Conservation (phyloP, 2,113 vertebrate genomes). For the Salvelinus namaycush region DNA sequence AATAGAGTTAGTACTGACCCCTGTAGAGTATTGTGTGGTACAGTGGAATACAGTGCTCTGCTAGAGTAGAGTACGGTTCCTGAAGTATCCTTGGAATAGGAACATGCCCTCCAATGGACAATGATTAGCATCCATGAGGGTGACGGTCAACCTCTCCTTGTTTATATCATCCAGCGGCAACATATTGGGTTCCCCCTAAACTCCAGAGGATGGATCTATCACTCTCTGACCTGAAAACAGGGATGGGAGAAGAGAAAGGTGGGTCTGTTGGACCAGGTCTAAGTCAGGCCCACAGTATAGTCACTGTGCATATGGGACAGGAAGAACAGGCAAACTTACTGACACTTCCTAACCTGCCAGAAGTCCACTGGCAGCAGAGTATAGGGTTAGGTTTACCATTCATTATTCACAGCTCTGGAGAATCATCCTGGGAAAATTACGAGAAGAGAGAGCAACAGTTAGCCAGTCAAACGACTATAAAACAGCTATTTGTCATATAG, state of each 20-base stretch:
- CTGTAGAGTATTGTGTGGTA: no score
- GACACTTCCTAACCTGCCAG: conserved; percentile 85
- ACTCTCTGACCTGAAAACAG: conserved; percentile 77
- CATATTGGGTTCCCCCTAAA: conserved; percentile 78
- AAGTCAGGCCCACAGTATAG: conserved; percentile 85
- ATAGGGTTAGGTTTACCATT: conserved; percentile 81
- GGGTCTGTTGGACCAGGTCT: conserved; percentile 84
- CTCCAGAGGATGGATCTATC: conserved; percentile 89
- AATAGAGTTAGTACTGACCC: no score
- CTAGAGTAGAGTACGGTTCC: conserved; percentile 92
- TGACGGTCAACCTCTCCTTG: conserved; percentile 84
- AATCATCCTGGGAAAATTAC: not conserved
- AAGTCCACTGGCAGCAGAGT: conserved; percentile 92
- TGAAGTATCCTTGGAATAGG: conserved; percentile 93
- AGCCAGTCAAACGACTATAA: not conserved
- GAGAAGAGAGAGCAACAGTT: no score
- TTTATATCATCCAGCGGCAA: conserved; percentile 82
- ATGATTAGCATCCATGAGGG: conserved; percentile 92
- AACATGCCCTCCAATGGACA: conserved; percentile 97
- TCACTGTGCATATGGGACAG: conserved; percentile 92
- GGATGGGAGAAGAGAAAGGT: conserved; percentile 59
- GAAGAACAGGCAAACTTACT: conserved; percentile 82
- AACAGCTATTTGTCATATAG: no score
- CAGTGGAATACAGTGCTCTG: conserved; percentile 53
- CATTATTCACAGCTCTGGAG: conserved; percentile 61